A percentile compares a stretch with the other conserved stretches of the same genome.
Conservation (phyloP, 2,888 invertebrate species). For the Dermolepida albohirtum region DNA sequence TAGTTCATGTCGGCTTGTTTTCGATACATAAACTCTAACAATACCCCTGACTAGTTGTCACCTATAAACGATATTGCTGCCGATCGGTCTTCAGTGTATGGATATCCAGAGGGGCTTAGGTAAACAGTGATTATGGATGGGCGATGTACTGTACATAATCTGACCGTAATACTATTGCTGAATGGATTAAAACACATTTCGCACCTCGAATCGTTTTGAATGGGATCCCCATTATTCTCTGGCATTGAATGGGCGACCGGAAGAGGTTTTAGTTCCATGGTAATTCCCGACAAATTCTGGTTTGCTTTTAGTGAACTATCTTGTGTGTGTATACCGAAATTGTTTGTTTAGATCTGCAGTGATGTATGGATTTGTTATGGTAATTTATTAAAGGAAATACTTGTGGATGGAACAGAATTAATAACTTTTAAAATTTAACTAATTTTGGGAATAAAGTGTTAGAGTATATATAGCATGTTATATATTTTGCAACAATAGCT, state of each 20-base stretch:
- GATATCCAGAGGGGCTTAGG: conserved; percentile 55
- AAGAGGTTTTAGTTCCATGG: conserved; percentile 56
- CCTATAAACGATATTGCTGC: conserved; percentile 25
- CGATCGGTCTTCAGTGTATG: conserved; percentile 28
- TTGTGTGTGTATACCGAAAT: not conserved
- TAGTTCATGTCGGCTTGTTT: conserved; percentile 19
- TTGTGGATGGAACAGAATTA: no score
- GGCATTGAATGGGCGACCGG: conserved; percentile 57
- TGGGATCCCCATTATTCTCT: conserved; percentile 55
- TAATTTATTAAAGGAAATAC: no score
- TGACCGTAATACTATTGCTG: conserved; percentile 60
- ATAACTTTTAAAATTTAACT: no score
- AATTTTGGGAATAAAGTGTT: no score
- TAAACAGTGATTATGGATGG: conserved; percentile 63
- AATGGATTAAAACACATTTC: conserved; percentile 60
- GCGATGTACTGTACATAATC: conserved; percentile 62
- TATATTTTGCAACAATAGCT: no score
- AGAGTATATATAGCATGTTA: no score
- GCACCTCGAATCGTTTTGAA: conserved; percentile 57
- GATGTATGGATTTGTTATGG: not conserved
- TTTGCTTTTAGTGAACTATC: conserved; percentile 28
- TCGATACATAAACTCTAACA: conserved; percentile 26
- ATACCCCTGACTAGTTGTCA: conserved; percentile 39
- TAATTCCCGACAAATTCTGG: conserved; percentile 50
- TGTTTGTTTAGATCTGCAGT: conserved; percentile 21